These are phyloP conservation scores for Orthonyx spaldingii DNA, from an alignment of 2,113 vertebrate genomes.

Conservation along the genomic window DNA sequence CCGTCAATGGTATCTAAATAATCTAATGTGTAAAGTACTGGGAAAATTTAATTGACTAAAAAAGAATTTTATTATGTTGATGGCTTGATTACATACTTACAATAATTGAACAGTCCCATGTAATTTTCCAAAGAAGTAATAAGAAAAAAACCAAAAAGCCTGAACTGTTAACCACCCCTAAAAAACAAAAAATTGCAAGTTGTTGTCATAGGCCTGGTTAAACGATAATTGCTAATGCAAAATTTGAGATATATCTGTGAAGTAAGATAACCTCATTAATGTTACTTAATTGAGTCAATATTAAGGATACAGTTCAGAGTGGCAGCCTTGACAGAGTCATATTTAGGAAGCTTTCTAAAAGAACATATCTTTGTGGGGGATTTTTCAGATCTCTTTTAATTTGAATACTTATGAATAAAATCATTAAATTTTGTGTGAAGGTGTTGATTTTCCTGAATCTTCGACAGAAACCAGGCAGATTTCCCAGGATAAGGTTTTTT, in stretches of 20 bases:
- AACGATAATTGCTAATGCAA: background rate
- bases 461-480: conserved; percentile 3
- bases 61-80: background rate
- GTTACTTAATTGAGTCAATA: background rate
- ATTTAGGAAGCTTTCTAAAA: background rate
- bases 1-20: background rate
- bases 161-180: background rate
- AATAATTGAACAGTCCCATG: background rate
- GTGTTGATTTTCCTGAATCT: background rate
- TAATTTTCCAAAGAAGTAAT: background rate
- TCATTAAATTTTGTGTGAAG: background rate
- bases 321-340: background rate
- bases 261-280: background rate
- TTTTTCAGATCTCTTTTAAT: background rate
- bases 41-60: background rate
- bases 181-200: background rate
- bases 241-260: background rate
- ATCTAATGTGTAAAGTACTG: background rate
- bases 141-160: background rate
- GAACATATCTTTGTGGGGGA: accelerated
- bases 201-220: background rate
- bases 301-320: background rate
- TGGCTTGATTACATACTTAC: background rate
- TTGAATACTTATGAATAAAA: background rate
- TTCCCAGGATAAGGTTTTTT: background rate